Evolutionary conservation across 2,888 invertebrate genomes (phyloP).

Genomic region (Zelleria hepariella): DNA sequence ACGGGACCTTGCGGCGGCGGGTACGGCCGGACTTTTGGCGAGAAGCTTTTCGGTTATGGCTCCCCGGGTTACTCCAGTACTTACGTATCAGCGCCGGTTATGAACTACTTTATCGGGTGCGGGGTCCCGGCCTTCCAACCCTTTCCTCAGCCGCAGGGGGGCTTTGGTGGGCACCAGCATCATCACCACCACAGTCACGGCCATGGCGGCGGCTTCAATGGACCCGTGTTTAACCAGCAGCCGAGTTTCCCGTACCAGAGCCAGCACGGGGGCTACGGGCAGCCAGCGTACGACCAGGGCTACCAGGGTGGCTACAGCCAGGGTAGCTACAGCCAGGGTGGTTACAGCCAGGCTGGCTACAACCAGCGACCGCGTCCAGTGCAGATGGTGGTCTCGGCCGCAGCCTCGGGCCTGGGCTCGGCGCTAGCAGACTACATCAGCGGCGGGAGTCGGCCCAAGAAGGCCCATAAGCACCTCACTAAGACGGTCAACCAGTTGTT

Average conservation of each 20-base stretch:
- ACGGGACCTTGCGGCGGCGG: conserved; percentile 29
- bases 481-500: conserved; percentile 44
- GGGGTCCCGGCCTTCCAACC: conserved; percentile 24
- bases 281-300: background rate
- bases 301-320: conserved; percentile 3
- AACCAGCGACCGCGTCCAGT: conserved; percentile 29
- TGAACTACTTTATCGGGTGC: conserved; percentile 56
- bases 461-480: conserved; percentile 47
- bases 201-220: conserved; percentile 20
- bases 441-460: conserved; percentile 39
- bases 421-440: conserved; percentile 59
- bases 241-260: background rate
- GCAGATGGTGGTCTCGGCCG: conserved; percentile 45
- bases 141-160: too few species aligned
- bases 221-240: conserved; percentile 7
- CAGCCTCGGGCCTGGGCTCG: conserved; percentile 67
- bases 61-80: conserved; percentile 29
- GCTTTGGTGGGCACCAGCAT: conserved; percentile 5
- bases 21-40: conserved; percentile 33
- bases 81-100: conserved; percentile 52
- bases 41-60: conserved; percentile 37
- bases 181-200: conserved; percentile 7
- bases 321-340: conserved; percentile 17
- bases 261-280: conserved; percentile 6
- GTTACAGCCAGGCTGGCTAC: conserved; percentile 16